These are phyloP conservation scores for Smutsia gigantea DNA, from an alignment of 2,797 vertebrate genomes.

Conservation along the genomic window DNA sequence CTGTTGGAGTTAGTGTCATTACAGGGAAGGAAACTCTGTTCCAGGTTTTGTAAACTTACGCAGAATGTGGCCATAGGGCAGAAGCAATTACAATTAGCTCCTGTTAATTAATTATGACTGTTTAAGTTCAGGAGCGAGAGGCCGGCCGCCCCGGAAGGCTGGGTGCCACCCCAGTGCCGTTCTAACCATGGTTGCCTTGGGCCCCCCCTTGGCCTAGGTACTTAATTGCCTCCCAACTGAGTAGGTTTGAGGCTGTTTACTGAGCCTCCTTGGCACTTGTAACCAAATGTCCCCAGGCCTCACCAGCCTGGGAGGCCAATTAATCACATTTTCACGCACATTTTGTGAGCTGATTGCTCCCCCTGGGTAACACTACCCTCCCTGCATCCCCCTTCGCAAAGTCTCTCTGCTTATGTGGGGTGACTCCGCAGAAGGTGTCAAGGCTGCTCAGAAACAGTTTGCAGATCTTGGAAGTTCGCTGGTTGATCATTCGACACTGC, in stretches of 20 bases:
- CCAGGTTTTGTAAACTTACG: neutral
- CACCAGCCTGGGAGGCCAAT: conserved; percentile 54
- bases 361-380: neutral
- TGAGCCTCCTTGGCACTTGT: conserved; percentile 42
- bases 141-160: neutral
- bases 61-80: neutral
- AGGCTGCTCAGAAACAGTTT: neutral
- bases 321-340: conserved; percentile 35
- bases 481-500: neutral
- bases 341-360: conserved; percentile 6
- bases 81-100: conserved; percentile 10
- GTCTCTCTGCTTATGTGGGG: neutral
- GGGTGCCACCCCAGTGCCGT: neutral
- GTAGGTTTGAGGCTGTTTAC: conserved; percentile 69
- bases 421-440: neutral
- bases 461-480: neutral
- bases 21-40: conserved; percentile 7
- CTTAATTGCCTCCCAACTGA: conserved; percentile 61
- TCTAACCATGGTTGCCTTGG: conserved; percentile 24
- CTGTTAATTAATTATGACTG: conserved; percentile 52
- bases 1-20: neutral
- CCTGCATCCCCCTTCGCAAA: neutral
- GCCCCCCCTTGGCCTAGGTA: conserved; percentile 39
- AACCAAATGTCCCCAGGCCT: conserved; percentile 63
- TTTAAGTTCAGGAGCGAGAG: neutral